Conservation (phyloP, 30 jellyfish, hydroid and myxozoan genomes). For the Hydra vulgaris region DNA sequence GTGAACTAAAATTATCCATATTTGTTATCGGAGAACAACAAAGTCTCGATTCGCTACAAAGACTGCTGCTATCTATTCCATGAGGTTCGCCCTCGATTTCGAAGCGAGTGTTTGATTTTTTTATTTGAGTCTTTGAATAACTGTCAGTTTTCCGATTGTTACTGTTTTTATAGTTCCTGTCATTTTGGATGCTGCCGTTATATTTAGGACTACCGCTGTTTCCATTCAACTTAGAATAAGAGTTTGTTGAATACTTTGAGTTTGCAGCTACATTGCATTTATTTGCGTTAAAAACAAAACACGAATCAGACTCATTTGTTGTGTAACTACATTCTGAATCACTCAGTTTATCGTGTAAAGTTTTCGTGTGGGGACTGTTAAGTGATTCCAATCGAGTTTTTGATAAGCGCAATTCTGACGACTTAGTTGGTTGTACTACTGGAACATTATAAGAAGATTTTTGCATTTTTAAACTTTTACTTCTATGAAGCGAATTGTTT, state of each 20-base stretch:
- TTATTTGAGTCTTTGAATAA: no score
- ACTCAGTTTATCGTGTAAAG: background rate
- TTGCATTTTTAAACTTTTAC: background rate
- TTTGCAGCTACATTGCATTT: background rate
- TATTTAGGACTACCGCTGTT: background rate
- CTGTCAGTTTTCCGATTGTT: no score
- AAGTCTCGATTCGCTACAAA: background rate
- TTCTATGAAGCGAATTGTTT: background rate
- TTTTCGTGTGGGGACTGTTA: background rate
- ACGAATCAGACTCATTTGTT: background rate
- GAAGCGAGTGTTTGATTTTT: no score
- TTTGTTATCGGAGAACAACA: constrained; percentile 13
- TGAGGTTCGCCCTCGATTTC: no score
- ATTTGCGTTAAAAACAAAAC: background rate
- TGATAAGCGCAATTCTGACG: background rate
- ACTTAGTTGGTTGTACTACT: background rate
- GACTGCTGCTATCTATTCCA: constrained; percentile 9
- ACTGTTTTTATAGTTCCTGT: background rate
- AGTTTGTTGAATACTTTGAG: no score
- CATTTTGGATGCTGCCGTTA: background rate
- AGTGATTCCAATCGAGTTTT: background rate
- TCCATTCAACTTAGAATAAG: background rate
- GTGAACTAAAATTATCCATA: constrained; percentile 6
- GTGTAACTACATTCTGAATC: background rate
- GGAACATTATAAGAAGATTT: background rate